phyloP scores from a whole-genome alignment of 2,888 invertebrate genomes.

The Conistra vaccinii region DNA sequence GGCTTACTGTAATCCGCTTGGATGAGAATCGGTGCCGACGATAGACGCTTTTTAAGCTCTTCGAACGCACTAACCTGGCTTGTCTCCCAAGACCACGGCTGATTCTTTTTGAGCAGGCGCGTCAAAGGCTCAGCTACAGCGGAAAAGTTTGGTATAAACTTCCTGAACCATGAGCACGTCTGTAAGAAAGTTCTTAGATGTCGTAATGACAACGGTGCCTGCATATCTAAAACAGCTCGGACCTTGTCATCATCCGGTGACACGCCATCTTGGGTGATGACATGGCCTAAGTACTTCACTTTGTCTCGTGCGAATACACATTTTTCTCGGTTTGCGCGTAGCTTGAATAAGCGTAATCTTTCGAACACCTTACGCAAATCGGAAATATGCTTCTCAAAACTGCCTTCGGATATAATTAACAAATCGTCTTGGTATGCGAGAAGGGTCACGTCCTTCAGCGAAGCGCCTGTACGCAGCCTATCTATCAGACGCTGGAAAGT shows the following conservation, averaged over 20 bases:
- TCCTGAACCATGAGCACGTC: no score
- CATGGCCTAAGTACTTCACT: neutral
- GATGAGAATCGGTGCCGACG: neutral
- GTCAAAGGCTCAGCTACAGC: neutral
- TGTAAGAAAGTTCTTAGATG: no score
- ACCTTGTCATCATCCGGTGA: no score
- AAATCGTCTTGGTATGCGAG: neutral
- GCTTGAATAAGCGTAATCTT: slow-evolving; percentile 1
- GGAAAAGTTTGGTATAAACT: no score
- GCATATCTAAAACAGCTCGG: no score
- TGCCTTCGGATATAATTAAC: neutral
- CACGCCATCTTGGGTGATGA: no score
- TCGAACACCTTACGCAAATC: neutral
- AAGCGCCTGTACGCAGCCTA: no score
- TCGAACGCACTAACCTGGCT: neutral
- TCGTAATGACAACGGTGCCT: no score
- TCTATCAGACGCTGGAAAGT: no score
- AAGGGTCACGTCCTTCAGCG: no score
- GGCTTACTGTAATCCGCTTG: neutral
- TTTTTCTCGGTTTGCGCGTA: neutral
- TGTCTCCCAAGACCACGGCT: neutral
- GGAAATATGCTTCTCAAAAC: neutral
- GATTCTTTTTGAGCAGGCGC: neutral
- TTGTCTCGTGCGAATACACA: neutral
- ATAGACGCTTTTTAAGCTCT: neutral